Evolutionary conservation across 1,140 invertebrate genomes (phyloP), one percentile per base, ranked within the genome.

Genomic region (Sminthurides bifidus): DNA sequence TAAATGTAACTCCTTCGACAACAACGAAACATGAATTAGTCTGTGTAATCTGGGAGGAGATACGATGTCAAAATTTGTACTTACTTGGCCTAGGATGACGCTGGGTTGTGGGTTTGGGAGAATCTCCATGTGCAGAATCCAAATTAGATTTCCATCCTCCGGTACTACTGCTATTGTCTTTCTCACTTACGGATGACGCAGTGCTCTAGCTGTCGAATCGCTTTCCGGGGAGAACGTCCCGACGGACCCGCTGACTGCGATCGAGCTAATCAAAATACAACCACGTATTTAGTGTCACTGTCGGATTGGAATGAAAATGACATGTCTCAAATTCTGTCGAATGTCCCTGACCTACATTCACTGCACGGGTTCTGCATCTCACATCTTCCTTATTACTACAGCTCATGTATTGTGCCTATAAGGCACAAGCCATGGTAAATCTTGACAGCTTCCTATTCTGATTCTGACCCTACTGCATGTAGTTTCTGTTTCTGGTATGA

Each of bases 191-290:
- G 23, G 56, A 61, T 31, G 60, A 63, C 24, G 60, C 46, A 27
- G 52, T 35, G 37, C 57, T 63, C 31, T 59, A n/a, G 60, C 41
- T 59, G 56, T 48, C 60, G 49, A 35, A 50, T 54, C 33, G 57
- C 31, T 48, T 58, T 63, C 23, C 60, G 49, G 24, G 56, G 60
- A 37, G 60, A 59, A 23, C 56, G 48, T 46, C 53, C 57, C 38
- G 46, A 46, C 29, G 60, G 60, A 37, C 60, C 60, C 48, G 56
- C 60, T 38, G 81, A 83, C 68, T 83, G 81, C 21, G 81, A 83
- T 59, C 82, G 78, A 66, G 77, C 81, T 68, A 60, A 17, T 15
- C n/a, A n/a, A n/a, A n/a, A n/a, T n/a, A n/a, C n/a, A n/a, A n/a
- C n/a, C n/a, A n/a, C n/a, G n/a, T n/a, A n/a, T n/a, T n/a, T n/a